These are phyloP conservation scores for Aurelia aurita DNA, from an alignment of 30 jellyfish, hydroid and myxozoan species.

Conservation along the genomic window DNA sequence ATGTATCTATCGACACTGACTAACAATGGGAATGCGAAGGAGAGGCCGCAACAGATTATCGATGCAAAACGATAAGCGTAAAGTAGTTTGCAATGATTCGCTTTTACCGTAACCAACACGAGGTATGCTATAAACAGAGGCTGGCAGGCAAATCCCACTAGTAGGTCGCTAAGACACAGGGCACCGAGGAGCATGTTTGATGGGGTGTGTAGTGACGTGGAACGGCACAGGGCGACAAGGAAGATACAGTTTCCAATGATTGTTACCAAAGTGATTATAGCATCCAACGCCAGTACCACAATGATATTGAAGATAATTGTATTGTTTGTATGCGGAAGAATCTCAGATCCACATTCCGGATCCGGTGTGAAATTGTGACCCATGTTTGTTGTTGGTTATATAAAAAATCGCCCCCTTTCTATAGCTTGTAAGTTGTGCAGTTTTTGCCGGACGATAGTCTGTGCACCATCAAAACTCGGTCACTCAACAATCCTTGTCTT, in stretches of 20 bases:
- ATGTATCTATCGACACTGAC: not conserved
- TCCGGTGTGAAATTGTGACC: no score
- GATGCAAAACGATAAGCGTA: not conserved
- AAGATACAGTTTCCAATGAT: not conserved
- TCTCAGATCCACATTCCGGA: no score
- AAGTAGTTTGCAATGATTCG: not conserved
- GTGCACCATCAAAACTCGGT: no score
- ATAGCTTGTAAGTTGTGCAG: no score
- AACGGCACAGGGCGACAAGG: not conserved
- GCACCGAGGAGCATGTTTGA: conserved; percentile 1
- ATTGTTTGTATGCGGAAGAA: no score
- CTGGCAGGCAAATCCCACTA: not conserved
- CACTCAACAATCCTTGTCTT: no score
- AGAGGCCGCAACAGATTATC: conserved; percentile 2
- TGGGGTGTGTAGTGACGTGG: not conserved
- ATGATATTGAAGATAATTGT: not conserved
- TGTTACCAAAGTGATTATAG: not conserved
- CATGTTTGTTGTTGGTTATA: no score
- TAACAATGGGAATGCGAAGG: not conserved
- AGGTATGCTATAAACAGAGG: not conserved
- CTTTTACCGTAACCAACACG: not conserved
- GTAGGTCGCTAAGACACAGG: not conserved
- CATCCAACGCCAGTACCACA: not conserved
- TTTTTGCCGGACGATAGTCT: no score
- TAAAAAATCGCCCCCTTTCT: no score